phyloP scores from a whole-genome alignment of 2,888 invertebrate species.

The Galerucella nymphaeae region DNA sequence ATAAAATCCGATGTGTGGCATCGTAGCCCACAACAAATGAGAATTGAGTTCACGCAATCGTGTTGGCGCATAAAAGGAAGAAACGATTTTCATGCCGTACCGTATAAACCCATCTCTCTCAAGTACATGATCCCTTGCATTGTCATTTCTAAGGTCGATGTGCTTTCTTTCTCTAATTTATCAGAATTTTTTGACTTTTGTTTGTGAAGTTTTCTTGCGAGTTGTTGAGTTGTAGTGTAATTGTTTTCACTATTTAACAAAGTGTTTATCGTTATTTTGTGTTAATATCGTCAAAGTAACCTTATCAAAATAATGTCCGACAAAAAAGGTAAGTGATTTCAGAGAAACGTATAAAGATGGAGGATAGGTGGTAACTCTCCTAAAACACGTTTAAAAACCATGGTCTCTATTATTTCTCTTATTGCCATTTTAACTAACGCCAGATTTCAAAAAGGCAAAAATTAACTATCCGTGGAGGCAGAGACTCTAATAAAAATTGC shows the following conservation, averaged over 20 bases:
- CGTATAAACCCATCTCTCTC: slow-evolving; percentile 24
- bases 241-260: slow-evolving; percentile 37
- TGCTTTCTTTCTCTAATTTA: slow-evolving; percentile 43
- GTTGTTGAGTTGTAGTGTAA: slow-evolving; percentile 44
- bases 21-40: slow-evolving; percentile 3
- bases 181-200: slow-evolving; percentile 45
- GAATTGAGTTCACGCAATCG: slow-evolving; percentile 35
- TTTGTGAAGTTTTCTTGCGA: slow-evolving; percentile 40
- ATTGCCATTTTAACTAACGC: slow-evolving; percentile 17
- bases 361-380: slow-evolving; percentile 40
- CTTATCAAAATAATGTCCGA: slow-evolving; percentile 52
- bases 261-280: slow-evolving; percentile 44
- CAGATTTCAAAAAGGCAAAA: slow-evolving; percentile 32
- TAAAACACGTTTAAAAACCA: slow-evolving; percentile 34
- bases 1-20: not conserved
- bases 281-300: slow-evolving; percentile 39
- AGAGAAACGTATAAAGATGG: slow-evolving; percentile 42
- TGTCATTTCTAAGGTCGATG: slow-evolving; percentile 36
- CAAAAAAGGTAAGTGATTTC: slow-evolving; percentile 57
- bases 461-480: slow-evolving; percentile 38
- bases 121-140: slow-evolving; percentile 17
- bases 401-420: not conserved
- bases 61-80: slow-evolving; percentile 37
- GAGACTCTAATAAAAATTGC: slow-evolving; percentile 54
- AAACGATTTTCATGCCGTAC: slow-evolving; percentile 30